These are phyloP conservation scores for Papilio helenus DNA, from an alignment of 1,140 invertebrate genomes.

Conservation along the genomic window DNA sequence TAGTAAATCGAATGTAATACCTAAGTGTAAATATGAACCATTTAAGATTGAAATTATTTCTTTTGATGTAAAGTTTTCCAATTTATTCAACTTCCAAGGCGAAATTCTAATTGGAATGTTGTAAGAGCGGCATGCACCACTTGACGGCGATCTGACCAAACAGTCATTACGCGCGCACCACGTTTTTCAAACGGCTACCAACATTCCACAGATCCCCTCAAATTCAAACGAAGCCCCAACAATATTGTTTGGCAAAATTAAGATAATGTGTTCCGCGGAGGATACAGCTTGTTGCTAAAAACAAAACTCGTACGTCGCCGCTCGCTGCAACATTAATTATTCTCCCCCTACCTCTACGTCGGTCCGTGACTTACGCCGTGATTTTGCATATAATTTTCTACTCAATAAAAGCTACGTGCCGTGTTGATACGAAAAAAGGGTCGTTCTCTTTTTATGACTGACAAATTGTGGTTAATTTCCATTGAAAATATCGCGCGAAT, in stretches of 20 bases:
- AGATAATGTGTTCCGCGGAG: constrained; percentile 67
- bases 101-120: constrained; percentile 9
- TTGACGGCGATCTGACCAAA: constrained; percentile 68
- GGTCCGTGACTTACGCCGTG: constrained; percentile 68
- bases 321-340: constrained; percentile 74
- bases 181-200: constrained; percentile 79
- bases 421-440: constrained; percentile 36
- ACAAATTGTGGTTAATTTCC: constrained; percentile 24
- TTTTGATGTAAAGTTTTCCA: background rate
- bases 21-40: background rate
- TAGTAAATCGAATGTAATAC: background rate
- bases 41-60: background rate
- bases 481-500: constrained; percentile 18
- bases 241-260: constrained; percentile 71
- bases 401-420: constrained; percentile 68
- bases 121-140: constrained; percentile 49
- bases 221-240: constrained; percentile 74
- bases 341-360: constrained; percentile 59
- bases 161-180: constrained; percentile 77
- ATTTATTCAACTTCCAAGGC: constrained; percentile 32
- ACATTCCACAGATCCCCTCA: constrained; percentile 65
- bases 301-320: constrained; percentile 53
- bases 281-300: constrained; percentile 59
- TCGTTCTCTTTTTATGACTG: constrained; percentile 25
- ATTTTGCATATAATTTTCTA: constrained; percentile 78